Conservation (phyloP, 2,113 vertebrate genomes). For the Saguinus midas region DNA sequence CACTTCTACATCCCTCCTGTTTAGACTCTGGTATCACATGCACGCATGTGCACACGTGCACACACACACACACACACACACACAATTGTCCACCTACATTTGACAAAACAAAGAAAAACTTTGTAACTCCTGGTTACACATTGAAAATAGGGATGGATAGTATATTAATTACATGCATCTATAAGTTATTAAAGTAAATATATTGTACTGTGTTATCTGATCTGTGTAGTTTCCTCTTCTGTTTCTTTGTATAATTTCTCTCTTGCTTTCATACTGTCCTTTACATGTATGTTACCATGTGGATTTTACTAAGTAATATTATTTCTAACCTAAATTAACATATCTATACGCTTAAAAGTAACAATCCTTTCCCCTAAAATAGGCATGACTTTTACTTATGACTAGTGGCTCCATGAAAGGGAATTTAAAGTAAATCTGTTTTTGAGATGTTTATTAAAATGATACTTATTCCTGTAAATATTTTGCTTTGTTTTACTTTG, state of each 20-base stretch:
- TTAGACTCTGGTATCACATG: too few species aligned
- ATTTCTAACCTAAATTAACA: neutral
- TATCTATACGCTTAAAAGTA: neutral
- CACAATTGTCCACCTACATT: neutral
- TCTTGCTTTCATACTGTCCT: neutral
- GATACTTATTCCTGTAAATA: neutral
- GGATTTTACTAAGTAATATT: neutral
- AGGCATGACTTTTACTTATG: fast-evolving
- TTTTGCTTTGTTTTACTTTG: neutral
- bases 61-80: neutral
- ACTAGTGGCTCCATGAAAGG: neutral
- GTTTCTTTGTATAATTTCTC: neutral
- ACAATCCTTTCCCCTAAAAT: neutral
- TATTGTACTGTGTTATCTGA: neutral
- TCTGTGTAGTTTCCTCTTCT: neutral
- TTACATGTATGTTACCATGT: neutral
- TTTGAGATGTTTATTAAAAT: neutral
- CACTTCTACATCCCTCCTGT: neutral
- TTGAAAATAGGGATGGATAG: neutral
- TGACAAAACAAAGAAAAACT: neutral
- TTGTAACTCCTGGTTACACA: neutral
- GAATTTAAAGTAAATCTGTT: neutral
- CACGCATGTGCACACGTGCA: neutral
- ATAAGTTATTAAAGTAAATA: neutral
- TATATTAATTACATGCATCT: neutral